Evolutionary conservation across 92 coral and sea anemone genomes (phyloP).

Genomic region (Porites cylindrica): DNA sequence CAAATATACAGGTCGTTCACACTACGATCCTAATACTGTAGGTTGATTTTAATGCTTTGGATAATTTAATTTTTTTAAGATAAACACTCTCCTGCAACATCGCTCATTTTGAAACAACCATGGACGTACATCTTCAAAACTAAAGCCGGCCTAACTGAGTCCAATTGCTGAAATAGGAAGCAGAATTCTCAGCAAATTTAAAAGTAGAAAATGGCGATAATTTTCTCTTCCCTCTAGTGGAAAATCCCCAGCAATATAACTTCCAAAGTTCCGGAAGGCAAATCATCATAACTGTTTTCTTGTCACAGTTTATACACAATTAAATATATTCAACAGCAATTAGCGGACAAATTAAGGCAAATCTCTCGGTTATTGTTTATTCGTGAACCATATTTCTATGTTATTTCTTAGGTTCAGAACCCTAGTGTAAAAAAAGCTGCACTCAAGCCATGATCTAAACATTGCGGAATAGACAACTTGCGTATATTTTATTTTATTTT

Average conservation of each 20-base stretch:
- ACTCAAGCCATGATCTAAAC: too few species aligned
- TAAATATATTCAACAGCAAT: neutral
- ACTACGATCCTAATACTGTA: neutral
- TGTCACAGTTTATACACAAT: neutral
- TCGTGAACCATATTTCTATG: neutral
- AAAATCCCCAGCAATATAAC: too few species aligned
- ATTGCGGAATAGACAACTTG: too few species aligned
- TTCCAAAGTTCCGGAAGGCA: too few species aligned
- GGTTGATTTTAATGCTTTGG: neutral
- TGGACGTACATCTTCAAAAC: too few species aligned
- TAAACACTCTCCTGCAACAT: neutral
- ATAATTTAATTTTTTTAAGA: neutral
- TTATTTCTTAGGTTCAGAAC: too few species aligned
- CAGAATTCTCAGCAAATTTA: neutral
- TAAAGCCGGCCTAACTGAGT: too few species aligned
- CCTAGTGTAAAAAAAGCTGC: too few species aligned
- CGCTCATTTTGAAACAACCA: neutral
- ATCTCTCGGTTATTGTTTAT: neutral
- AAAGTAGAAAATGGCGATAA: too few species aligned
- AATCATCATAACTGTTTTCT: neutral
- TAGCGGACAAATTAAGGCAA: neutral
- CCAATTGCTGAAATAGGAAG: neutral
- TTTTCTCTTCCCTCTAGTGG: too few species aligned
- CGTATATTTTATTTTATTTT: too few species aligned
- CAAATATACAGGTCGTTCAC: neutral